Evolutionary conservation across 2,113 vertebrate species (phyloP).

Genomic region (Scalopus aquaticus): DNA sequence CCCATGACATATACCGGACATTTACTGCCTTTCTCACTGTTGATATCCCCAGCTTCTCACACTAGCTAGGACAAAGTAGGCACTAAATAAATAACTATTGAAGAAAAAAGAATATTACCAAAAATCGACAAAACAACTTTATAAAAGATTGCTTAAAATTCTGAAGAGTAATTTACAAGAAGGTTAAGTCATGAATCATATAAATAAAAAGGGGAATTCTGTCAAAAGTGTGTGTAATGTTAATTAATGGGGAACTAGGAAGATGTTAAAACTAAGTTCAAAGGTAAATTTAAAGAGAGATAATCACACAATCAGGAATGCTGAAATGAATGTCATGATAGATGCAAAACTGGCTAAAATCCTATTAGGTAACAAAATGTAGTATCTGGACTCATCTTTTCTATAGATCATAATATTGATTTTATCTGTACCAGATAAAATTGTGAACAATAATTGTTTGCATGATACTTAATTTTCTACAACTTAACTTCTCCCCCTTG

Average conservation of each 20-base stretch:
- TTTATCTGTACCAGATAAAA: neutral
- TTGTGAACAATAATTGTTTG: neutral
- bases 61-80: neutral
- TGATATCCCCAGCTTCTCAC: neutral
- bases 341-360: neutral
- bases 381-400: neutral
- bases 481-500: neutral
- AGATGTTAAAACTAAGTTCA: conserved; percentile 15
- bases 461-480: neutral
- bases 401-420: neutral
- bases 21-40: neutral
- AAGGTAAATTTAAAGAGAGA: conserved; percentile 21
- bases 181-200: neutral
- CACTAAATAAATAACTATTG: neutral
- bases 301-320: neutral
- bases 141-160: neutral
- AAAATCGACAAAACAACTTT: neutral
- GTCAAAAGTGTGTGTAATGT: neutral
- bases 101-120: neutral
- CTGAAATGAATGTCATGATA: neutral
- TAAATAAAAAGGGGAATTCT: neutral
- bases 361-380: neutral
- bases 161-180: neutral
- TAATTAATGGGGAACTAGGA: neutral
- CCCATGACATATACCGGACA: neutral